Evolutionary conservation across 2,888 invertebrate genomes (phyloP).

Genomic region (Eucera pruinosa): DNA sequence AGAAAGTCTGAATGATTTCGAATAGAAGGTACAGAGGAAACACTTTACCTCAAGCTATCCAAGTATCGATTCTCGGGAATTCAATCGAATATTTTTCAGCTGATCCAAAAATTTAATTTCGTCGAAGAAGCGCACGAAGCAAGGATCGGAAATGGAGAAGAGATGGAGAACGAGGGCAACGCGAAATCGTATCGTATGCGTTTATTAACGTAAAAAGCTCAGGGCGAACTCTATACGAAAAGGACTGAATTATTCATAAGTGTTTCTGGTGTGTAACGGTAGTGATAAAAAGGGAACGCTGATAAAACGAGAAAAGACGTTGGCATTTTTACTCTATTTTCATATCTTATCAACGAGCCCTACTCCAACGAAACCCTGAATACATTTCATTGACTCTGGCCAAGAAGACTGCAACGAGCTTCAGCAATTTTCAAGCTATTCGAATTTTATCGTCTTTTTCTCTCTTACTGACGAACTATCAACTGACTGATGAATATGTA

Average conservation of each 20-base stretch:
- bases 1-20: not conserved
- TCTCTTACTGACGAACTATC: not conserved
- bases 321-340: conserved; percentile 2
- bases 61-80: not conserved
- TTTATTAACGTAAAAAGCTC: conserved; percentile 12
- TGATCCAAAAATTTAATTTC: not conserved
- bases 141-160: too few relatives aligned
- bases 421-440: conserved; percentile 19
- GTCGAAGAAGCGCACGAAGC: too few relatives aligned
- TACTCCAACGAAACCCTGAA: not conserved
- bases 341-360: conserved; percentile 19
- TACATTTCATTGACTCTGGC: conserved; percentile 26
- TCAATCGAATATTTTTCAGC: not conserved
- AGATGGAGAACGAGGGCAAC: not conserved
- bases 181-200: conserved; percentile 1
- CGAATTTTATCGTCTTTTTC: conserved; percentile 4
- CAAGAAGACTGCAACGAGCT: conserved; percentile 2
- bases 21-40: not conserved
- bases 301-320: conserved; percentile 22
- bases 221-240: not conserved
- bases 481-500: not conserved
- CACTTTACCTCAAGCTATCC: too few relatives aligned
- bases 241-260: conserved; percentile 37
- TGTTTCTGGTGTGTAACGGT: conserved; percentile 4
- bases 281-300: not conserved